A percentile compares a stretch with the other conserved stretches of the same genome.
These are phyloP conservation scores for Bombylius major DNA, from an alignment of 2,888 invertebrate species.

Conservation along the genomic window DNA sequence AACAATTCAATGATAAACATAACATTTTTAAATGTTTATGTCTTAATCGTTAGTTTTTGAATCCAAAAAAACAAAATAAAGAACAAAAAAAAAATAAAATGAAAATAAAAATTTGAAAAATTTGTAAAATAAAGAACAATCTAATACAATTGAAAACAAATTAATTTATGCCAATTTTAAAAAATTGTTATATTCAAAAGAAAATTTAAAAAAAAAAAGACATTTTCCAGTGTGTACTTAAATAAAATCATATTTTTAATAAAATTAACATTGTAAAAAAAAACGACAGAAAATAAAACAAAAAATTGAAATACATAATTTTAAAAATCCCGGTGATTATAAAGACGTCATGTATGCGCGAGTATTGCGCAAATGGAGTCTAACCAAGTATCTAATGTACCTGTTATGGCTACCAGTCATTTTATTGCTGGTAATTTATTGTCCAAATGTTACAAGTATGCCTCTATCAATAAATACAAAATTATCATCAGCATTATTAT, in stretches of 20 bases:
- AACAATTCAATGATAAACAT: constrained; percentile 5
- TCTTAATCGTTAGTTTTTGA: neutral
- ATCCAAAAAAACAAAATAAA: no score
- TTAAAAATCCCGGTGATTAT: constrained; percentile 5
- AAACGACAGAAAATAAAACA: no score
- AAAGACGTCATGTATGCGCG: constrained; percentile 40
- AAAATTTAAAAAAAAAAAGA: no score
- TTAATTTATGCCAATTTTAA: no score
- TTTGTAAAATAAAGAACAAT: no score
- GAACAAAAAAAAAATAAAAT: no score
- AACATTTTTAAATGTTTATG: neutral
- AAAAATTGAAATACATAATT: neutral
- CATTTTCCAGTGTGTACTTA: no score
- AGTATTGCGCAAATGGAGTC: constrained; percentile 40
- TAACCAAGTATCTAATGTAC: constrained; percentile 38
- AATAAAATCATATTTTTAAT: no score
- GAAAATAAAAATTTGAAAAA: no score
- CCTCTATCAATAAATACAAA: constrained; percentile 20
- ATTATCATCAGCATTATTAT: constrained; percentile 10
- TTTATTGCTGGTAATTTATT: constrained; percentile 33
- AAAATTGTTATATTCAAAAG: no score
- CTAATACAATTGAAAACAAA: no score
- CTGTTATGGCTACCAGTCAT: constrained; percentile 31
- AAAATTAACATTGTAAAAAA: no score
- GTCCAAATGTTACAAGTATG: constrained; percentile 25